Evolutionary conservation across 2,888 invertebrate species (phyloP), one percentile per base, ranked within the genome.

Genomic region (Synanthedon vespiformis): DNA sequence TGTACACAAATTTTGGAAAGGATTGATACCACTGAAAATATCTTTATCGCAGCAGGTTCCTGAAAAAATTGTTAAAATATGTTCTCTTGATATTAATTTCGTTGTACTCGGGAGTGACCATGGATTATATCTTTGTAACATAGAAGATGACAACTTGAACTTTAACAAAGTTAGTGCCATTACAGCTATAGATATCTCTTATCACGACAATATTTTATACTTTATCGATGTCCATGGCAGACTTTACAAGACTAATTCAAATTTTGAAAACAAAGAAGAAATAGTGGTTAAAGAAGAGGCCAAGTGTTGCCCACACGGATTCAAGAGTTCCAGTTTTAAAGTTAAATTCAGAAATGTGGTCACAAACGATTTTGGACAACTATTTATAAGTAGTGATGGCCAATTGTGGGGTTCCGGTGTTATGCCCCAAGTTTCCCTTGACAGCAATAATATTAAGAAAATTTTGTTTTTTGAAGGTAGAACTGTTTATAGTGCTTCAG

Each of bases 331-430:
- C 52, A 89, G 88, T 65, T 89, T 86, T 61, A 88, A 89, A 71
- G 88, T 90, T 51, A 91, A 89, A 73, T 90, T 92, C 52, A 88
- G 89, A 57, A 88, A 89, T 66, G 84, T 93, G 58, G 89, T 90
- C 12, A 88, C 89, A 27, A 91, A 89, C 64, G 89, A 90, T 62
- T 89, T 89, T 70, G 90, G 91, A 10, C 86, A 89, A 62, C 80
- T 93, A 8, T 92, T 89, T 68, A 88, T 92, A 12, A 91, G 91
- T 49, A 91, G 90, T 61, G 89, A 83, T 72, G 92, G 92, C 11
- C 90, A 92, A 61, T 80, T 93, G 2, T 93, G 92, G 92, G 92
- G 91, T 1, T 90, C 88, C 48, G 93, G 93, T 52, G 72, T 77
- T 63, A 92, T 92, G 88, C 90, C 91, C 5, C 91, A 92, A 70